These are phyloP conservation scores for Vulpes ferrilata DNA, from an alignment of 2,113 vertebrate species.

Conservation along the genomic window DNA sequence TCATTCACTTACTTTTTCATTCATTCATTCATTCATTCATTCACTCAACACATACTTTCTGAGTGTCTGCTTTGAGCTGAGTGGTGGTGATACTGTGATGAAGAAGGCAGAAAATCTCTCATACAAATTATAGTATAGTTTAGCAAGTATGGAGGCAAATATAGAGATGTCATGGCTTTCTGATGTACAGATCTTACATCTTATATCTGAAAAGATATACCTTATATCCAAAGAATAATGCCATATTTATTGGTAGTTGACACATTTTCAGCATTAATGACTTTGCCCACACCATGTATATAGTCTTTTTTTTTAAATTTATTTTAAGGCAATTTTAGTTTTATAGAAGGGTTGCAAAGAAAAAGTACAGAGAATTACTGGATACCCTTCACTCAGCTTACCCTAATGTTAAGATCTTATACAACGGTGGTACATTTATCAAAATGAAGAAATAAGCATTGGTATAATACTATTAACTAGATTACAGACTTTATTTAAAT, in stretches of 20 bases:
- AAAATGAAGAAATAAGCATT: not conserved
- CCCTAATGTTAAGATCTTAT: not conserved
- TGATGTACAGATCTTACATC: not conserved
- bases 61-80: not conserved
- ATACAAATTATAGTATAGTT: not conserved
- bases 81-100: not conserved
- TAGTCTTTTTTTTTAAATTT: not conserved
- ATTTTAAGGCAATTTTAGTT: conserved; percentile 26
- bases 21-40: not conserved
- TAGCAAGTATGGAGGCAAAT: not conserved
- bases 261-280: not conserved
- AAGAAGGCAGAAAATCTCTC: not conserved
- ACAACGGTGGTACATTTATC: not conserved
- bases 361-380: not conserved
- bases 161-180: not conserved
- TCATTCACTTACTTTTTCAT: not conserved
- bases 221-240: not conserved
- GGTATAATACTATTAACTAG: not conserved
- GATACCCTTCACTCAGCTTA: not conserved
- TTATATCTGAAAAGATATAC: not conserved
- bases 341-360: not conserved
- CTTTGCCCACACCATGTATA: not conserved
- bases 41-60: not conserved
- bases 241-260: not conserved
- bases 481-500: not conserved